phyloP scores from a whole-genome alignment of 2,113 vertebrate species.

The Butorides virescens region DNA sequence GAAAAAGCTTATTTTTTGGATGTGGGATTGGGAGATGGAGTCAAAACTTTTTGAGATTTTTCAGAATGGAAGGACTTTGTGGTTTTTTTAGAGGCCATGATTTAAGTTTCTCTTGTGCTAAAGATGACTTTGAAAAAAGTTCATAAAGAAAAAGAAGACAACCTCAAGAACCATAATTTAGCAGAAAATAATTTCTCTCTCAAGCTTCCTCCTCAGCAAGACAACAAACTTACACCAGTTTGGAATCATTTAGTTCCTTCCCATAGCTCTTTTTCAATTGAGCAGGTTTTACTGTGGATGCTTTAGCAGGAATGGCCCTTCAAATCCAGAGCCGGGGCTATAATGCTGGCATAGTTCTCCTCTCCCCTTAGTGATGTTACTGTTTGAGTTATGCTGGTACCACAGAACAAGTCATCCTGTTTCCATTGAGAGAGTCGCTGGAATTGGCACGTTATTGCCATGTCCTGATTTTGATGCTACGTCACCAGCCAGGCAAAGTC shows the following conservation, averaged over 20 bases:
- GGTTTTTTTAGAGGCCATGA: not conserved
- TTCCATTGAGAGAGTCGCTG: not conserved
- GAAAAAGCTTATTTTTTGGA: not conserved
- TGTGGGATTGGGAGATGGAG: not conserved
- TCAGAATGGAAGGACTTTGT: not conserved
- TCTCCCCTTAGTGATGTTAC: not conserved
- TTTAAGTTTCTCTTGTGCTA: not conserved
- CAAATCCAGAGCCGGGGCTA: not conserved
- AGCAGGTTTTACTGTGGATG: not conserved
- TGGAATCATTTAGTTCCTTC: not conserved
- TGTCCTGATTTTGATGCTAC: not conserved
- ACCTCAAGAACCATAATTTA: not conserved
- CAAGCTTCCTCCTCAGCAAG: not conserved
- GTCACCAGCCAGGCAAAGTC: not conserved
- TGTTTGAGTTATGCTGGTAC: not conserved
- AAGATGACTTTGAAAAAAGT: not conserved
- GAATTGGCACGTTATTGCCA: fast-evolving
- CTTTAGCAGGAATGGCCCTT: not conserved
- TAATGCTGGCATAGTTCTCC: not conserved
- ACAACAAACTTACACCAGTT: not conserved
- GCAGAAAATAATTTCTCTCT: not conserved
- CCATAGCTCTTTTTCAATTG: not conserved
- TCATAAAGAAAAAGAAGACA: not conserved
- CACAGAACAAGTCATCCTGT: not conserved
- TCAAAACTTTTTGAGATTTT: not conserved